A percentile compares a stretch with the other conserved stretches of the same genome.
phyloP scores from a whole-genome alignment of 2,797 vertebrate genomes.

The Labeo calbasu region DNA sequence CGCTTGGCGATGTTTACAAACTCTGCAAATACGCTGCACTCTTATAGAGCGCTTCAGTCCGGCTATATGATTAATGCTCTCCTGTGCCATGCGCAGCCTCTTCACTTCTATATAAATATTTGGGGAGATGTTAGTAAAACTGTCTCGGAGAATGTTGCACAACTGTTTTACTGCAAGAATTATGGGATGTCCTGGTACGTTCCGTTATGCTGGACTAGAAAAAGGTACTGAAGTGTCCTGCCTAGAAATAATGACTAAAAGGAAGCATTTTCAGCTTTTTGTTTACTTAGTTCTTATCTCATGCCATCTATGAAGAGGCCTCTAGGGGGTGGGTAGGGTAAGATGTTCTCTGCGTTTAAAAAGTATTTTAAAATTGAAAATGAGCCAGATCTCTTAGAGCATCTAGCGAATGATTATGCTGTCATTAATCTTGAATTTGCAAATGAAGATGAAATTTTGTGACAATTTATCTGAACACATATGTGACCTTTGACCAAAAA shows the following conservation, averaged over 20 bases:
- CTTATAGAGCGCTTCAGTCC: constrained; percentile 56
- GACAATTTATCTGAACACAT: background rate
- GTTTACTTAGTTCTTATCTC: constrained; percentile 22
- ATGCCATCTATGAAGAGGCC: constrained; percentile 9
- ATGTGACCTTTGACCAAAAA: too few species aligned
- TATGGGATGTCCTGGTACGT: constrained; percentile 48
- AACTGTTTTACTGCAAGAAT: constrained; percentile 49
- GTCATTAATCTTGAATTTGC: background rate
- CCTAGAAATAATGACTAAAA: constrained; percentile 1
- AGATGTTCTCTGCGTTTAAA: background rate
- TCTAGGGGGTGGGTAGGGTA: background rate
- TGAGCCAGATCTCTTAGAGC: background rate
- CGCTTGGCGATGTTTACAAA: constrained; percentile 58
- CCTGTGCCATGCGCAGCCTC: constrained; percentile 53
- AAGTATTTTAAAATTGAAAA: background rate
- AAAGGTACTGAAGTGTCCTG: constrained; percentile 4
- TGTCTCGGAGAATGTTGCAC: constrained; percentile 48
- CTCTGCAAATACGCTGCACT: constrained; percentile 58
- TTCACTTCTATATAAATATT: constrained; percentile 61
- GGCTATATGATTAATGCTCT: constrained; percentile 58
- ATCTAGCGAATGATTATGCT: background rate
- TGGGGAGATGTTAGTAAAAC: constrained; percentile 57
- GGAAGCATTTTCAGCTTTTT: constrained; percentile 5
- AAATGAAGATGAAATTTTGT: background rate
- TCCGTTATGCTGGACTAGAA: constrained; percentile 1